phyloP scores from a whole-genome alignment of 2,797 vertebrate genomes.

The Crypturellus tataupa region DNA sequence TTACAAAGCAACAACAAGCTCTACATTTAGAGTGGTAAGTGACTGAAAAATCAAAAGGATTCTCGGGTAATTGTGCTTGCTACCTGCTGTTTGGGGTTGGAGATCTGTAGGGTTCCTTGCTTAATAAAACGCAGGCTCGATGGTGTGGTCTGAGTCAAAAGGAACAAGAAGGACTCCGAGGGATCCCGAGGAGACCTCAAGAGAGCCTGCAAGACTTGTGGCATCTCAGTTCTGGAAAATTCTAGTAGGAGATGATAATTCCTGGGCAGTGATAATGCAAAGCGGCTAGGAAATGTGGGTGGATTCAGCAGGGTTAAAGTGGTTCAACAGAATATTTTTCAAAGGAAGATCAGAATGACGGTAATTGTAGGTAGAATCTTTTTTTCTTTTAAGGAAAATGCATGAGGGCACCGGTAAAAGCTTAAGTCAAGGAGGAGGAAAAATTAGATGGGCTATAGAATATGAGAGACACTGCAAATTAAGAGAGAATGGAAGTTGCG shows the following conservation, averaged over 20 bases:
- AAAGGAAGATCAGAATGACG: not conserved
- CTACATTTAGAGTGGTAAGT: conserved; percentile 51
- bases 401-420: not conserved
- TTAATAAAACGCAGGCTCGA: not conserved
- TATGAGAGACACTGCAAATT: not conserved
- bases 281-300: not conserved
- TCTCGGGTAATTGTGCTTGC: not conserved
- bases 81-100: not conserved
- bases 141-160: accelerated
- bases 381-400: not conserved
- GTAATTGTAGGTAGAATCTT: not conserved
- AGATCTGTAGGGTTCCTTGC: not conserved
- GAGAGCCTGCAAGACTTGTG: not conserved
- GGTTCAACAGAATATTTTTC: not conserved
- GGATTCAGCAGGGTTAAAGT: not conserved
- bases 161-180: not conserved
- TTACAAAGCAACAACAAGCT: not conserved
- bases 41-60: not conserved
- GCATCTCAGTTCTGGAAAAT: conserved; percentile 43
- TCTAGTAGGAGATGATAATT: not conserved
- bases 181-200: not conserved
- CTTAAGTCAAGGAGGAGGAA: not conserved
- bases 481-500: not conserved
- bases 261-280: not conserved
- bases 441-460: not conserved